Conservation (phyloP, 2,888 invertebrate genomes). For the Eustalomyia histrio region DNA sequence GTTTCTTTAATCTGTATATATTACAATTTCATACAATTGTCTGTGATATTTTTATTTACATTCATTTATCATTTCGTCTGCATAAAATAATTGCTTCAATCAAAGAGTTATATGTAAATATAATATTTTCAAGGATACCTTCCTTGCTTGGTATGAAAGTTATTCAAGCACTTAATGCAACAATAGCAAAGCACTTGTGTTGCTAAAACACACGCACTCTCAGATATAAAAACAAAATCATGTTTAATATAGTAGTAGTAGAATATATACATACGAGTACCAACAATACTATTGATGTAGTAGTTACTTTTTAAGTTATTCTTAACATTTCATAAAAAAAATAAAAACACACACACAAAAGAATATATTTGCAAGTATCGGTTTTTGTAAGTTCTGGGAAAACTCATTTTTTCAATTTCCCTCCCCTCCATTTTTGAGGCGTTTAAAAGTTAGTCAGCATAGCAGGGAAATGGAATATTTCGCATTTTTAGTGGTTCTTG, state of each 20-base stretch:
- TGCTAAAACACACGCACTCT: background rate
- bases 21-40: too few species aligned
- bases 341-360: background rate
- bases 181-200: slow-evolving; percentile 8
- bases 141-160: background rate
- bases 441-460: background rate
- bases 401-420: background rate
- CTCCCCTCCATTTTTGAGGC: background rate
- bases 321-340: background rate
- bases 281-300: background rate
- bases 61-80: too few species aligned
- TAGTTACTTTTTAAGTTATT: background rate
- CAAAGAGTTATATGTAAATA: too few species aligned
- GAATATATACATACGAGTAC: too few species aligned
- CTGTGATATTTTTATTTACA: too few species aligned
- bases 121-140: background rate
- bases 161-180: slow-evolving; percentile 20
- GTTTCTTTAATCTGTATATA: too few species aligned
- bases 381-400: background rate
- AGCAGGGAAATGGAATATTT: slow-evolving; percentile 10
- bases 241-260: background rate
- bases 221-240: background rate
- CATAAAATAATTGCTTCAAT: too few species aligned
- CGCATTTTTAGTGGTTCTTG: slow-evolving; percentile 41
- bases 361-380: background rate